Percentiles rank a stretch among this genome's conserved stretches.
These are phyloP conservation scores for Paratilapia polleni DNA, from an alignment of 2,113 vertebrate genomes.

Conservation along the genomic window DNA sequence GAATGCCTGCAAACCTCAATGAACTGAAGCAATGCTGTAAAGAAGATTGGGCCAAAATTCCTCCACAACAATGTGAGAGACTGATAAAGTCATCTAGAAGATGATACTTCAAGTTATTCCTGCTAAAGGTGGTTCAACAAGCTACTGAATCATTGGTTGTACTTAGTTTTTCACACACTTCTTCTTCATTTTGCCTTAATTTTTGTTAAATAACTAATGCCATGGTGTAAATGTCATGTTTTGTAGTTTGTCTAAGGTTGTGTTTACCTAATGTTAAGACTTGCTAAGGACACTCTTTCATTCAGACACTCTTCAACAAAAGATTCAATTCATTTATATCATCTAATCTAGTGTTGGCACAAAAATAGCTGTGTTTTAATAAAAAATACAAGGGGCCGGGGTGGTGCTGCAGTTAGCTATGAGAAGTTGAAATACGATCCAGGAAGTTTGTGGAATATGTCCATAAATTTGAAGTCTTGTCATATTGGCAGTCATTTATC, in stretches of 20 bases:
- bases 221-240: not conserved
- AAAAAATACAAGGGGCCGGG: not conserved
- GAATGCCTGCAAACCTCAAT: not conserved
- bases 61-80: not conserved
- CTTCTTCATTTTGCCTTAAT: not conserved
- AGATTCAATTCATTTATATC: not conserved
- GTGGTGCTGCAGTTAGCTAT: not conserved
- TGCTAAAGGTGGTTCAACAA: not conserved
- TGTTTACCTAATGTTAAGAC: not conserved
- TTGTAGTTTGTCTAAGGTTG: not conserved
- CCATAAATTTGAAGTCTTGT: not conserved
- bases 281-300: not conserved
- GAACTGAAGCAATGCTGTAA: not conserved
- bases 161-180: not conserved
- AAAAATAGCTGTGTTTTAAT: not conserved
- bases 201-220: not conserved
- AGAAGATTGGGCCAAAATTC: not conserved
- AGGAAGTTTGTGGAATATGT: not conserved
- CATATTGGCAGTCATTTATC: not conserved
- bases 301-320: not conserved
- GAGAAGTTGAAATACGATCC: not conserved
- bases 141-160: not conserved
- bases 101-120: not conserved
- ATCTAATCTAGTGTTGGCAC: not conserved
- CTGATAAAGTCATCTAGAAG: not conserved